phyloP scores from a whole-genome alignment of 2,113 vertebrate species.

The Corythornis cristatus region DNA sequence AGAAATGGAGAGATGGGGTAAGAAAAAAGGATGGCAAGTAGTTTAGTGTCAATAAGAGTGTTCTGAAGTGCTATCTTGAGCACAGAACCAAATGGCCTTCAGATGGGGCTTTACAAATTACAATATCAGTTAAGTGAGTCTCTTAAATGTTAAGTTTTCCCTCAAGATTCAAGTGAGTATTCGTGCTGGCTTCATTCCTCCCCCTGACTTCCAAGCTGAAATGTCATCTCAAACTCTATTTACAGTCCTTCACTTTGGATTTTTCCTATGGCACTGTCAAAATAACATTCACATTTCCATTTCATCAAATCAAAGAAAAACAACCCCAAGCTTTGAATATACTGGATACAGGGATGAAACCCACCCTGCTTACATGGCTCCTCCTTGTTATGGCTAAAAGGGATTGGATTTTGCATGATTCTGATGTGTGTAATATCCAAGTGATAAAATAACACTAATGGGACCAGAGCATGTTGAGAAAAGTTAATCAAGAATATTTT shows the following conservation, averaged over 20 bases:
- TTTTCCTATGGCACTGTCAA: conserved; percentile 16
- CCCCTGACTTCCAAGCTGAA: conserved; percentile 43
- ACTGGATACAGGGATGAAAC: neutral
- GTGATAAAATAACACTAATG: neutral
- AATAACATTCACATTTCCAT: conserved; percentile 53
- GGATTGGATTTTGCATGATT: neutral
- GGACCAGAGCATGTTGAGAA: neutral
- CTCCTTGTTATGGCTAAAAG: conserved; percentile 7
- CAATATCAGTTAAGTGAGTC: conserved; percentile 33
- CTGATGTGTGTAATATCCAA: neutral
- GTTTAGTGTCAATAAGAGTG: neutral
- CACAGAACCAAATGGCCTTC: conserved; percentile 66
- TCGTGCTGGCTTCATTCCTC: conserved; percentile 55
- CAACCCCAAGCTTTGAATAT: neutral
- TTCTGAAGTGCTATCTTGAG: conserved; percentile 51
- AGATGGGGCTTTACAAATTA: conserved; percentile 47
- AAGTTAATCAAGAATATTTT: neutral
- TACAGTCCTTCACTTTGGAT: conserved; percentile 53
- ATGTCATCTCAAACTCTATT: conserved; percentile 60
- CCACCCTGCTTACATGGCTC: neutral
- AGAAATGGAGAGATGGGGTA: neutral
- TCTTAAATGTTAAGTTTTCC: conserved; percentile 60
- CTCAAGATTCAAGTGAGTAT: conserved; percentile 40
- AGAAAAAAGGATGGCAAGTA: neutral
- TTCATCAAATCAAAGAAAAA: conserved; percentile 32